Evolutionary conservation across 30 jellyfish, hydroid and myxozoan genomes (phyloP).

Genomic region (Rhopilema esculentum): DNA sequence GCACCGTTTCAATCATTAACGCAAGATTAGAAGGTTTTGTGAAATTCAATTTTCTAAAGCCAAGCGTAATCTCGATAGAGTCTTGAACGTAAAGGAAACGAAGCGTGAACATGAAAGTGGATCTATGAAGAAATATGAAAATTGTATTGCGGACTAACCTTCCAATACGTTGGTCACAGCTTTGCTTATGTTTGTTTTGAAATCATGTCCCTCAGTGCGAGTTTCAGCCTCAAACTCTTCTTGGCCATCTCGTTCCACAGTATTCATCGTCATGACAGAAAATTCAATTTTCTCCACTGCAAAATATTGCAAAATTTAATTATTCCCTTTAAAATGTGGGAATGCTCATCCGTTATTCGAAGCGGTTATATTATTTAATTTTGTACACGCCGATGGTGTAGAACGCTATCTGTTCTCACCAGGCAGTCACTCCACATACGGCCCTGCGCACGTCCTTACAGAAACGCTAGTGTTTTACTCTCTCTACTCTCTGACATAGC

Average conservation of each 20-base stretch:
- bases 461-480: background rate
- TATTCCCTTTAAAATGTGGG: background rate
- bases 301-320: conserved; percentile 14
- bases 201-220: conserved; percentile 49
- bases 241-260: conserved; percentile 52
- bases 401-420: background rate
- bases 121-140: background rate
- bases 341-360: background rate
- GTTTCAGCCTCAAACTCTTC: conserved; percentile 54
- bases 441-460: background rate
- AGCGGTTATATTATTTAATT: background rate
- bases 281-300: conserved; percentile 42
- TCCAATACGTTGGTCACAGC: conserved; percentile 84
- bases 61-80: conserved; percentile 28
- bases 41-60: conserved; percentile 61
- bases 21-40: conserved; percentile 57
- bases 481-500: background rate
- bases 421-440: background rate
- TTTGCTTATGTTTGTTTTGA: conserved; percentile 64
- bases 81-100: conserved; percentile 26
- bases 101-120: background rate
- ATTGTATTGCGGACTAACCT: conserved; percentile 28
- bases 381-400: background rate
- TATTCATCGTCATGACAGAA: conserved; percentile 72
- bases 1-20: conserved; percentile 59